Evolutionary conservation across 2,888 invertebrate species (phyloP).

Genomic region (Dasypolia templi): DNA sequence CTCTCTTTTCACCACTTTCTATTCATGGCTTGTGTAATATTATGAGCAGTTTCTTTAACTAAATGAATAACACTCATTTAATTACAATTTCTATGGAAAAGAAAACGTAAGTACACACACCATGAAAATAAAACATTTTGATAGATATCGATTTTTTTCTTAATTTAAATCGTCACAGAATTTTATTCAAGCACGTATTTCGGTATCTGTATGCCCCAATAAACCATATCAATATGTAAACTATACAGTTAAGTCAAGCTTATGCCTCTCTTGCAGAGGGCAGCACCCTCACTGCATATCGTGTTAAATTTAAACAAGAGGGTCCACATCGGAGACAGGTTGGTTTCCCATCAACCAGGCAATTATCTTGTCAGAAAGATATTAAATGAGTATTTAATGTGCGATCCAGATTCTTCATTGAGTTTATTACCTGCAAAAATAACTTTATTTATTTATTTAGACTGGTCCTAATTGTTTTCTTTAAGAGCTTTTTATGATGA

Average conservation of each 20-base stretch:
- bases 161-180: not conserved
- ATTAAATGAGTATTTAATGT: constrained; percentile 30
- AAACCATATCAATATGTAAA: constrained; percentile 31
- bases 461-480: no score
- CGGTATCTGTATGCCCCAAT: not conserved
- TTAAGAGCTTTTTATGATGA: no score
- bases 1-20: no score
- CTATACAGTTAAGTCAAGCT: constrained; percentile 19
- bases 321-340: constrained; percentile 49
- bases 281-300: constrained; percentile 33
- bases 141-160: no score
- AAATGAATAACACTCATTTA: no score
- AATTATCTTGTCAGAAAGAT: constrained; percentile 49
- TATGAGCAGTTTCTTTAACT: no score
- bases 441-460: no score
- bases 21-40: no score
- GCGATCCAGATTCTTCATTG: not conserved
- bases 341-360: constrained; percentile 49
- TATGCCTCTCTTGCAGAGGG: constrained; percentile 23
- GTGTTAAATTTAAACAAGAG: constrained; percentile 36
- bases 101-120: no score
- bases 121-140: no score
- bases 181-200: not conserved
- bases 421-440: no score
- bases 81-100: no score